A percentile compares a stretch with the other conserved stretches of the same genome.
These are phyloP conservation scores for Scolanthus callimorphus DNA, from an alignment of 92 coral and sea anemone genomes.

Conservation along the genomic window DNA sequence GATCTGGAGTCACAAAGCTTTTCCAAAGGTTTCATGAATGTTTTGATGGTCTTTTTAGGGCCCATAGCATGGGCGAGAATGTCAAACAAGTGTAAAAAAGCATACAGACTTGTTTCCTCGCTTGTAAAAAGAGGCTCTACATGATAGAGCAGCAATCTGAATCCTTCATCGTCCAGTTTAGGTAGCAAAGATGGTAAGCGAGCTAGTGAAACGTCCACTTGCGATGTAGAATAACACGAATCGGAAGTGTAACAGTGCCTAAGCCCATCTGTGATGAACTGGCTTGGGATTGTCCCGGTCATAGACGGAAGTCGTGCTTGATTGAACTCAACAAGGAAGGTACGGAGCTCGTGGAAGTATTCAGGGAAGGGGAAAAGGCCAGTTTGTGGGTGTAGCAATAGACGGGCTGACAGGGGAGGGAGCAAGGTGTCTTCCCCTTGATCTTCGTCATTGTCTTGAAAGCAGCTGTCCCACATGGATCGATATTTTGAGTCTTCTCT, in stretches of 20 bases:
- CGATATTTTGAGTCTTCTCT: slow-evolving; percentile 10
- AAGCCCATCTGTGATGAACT: slow-evolving; percentile 15
- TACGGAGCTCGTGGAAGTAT: slow-evolving; percentile 66
- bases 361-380: slow-evolving; percentile 87
- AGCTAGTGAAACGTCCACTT: slow-evolving; percentile 60
- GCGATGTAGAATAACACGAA: slow-evolving; percentile 45
- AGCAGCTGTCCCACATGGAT: not conserved
- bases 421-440: slow-evolving; percentile 28
- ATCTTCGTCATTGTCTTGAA: slow-evolving; percentile 9
- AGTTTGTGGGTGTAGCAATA: slow-evolving; percentile 78
- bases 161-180: slow-evolving; percentile 80
- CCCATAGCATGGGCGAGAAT: slow-evolving; percentile 76
- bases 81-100: slow-evolving; percentile 80
- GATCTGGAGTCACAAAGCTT: slow-evolving; percentile 72
- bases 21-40: slow-evolving; percentile 74
- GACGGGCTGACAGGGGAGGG: slow-evolving; percentile 81
- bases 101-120: slow-evolving; percentile 63
- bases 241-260: slow-evolving; percentile 38
- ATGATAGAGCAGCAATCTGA: slow-evolving; percentile 72
- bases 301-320: slow-evolving; percentile 32
- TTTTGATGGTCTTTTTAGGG: slow-evolving; percentile 62
- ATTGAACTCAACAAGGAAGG: slow-evolving; percentile 67
- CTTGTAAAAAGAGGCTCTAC: slow-evolving; percentile 76
- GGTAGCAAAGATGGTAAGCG: slow-evolving; percentile 67
- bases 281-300: slow-evolving; percentile 1